A percentile compares a stretch with the other conserved stretches of the same genome.
These are phyloP conservation scores for Acanthis flammea DNA, from an alignment of 2,797 vertebrate genomes.

Conservation along the genomic window DNA sequence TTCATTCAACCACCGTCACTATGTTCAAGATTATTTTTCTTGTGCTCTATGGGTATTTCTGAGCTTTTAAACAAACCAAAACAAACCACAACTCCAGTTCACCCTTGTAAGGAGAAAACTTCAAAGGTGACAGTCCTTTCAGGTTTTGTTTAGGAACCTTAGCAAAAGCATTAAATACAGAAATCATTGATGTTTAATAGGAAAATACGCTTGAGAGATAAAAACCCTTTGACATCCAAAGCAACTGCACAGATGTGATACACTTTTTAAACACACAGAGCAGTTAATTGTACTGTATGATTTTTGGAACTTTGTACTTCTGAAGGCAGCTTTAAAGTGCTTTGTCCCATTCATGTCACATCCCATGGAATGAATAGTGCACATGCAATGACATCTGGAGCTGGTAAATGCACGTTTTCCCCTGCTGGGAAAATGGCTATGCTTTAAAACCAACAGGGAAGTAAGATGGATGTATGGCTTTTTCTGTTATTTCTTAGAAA, in stretches of 20 bases:
- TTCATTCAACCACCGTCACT: background rate
- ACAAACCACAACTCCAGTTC: conserved; percentile 19
- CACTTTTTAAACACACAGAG: conserved; percentile 8
- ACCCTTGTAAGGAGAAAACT: background rate
- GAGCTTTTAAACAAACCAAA: conserved; percentile 48
- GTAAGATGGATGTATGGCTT: conserved; percentile 16
- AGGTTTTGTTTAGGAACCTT: conserved; percentile 39
- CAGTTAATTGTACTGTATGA: conserved; percentile 35
- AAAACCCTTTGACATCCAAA: conserved; percentile 35
- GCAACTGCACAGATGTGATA: background rate
- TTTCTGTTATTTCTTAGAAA: conserved; percentile 42
- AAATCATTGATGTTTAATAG: conserved; percentile 18
- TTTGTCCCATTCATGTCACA: conserved; percentile 64
- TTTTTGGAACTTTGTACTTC: conserved; percentile 57
- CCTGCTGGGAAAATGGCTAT: conserved; percentile 59
- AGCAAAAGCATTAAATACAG: conserved; percentile 44
- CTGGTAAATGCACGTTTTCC: conserved; percentile 31
- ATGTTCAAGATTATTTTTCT: conserved; percentile 1
- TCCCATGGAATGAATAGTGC: conserved; percentile 38
- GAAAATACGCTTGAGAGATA: background rate
- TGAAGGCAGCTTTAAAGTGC: conserved; percentile 48
- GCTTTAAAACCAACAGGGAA: conserved; percentile 52
- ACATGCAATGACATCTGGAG: conserved; percentile 35
- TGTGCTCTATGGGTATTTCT: background rate
- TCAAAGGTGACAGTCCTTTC: conserved; percentile 44